A percentile compares a stretch with the other conserved stretches of the same genome.
These are phyloP conservation scores for Corythaixoides concolor DNA, from an alignment of 2,113 vertebrate species.

Conservation along the genomic window DNA sequence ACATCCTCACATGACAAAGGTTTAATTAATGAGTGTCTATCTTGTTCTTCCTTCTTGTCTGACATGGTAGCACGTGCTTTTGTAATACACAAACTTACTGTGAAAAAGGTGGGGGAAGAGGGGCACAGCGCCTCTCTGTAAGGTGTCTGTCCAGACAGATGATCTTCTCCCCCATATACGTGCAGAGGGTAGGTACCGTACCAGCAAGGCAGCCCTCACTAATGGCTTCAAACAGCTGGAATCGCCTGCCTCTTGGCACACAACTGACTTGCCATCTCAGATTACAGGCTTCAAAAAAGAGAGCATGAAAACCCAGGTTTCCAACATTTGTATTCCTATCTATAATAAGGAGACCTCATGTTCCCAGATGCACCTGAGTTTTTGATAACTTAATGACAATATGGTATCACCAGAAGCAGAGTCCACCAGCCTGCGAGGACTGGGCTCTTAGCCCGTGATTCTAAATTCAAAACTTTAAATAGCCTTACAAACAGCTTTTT, in stretches of 20 bases:
- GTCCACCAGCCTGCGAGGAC: not conserved
- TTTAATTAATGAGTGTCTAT: not conserved
- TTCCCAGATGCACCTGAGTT: not conserved
- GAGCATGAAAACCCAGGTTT: not conserved
- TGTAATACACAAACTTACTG: not conserved
- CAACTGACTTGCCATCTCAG: not conserved
- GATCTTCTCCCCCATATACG: not conserved
- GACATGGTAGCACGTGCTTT: not conserved
- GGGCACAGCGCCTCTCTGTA: rapidly evolving
- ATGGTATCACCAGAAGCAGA: not conserved
- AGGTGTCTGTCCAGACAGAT: not conserved
- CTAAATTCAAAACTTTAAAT: not conserved
- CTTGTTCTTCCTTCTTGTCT: not conserved
- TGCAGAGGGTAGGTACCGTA: not conserved
- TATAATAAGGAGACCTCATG: not conserved
- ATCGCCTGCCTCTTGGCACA: not conserved
- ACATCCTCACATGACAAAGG: not conserved
- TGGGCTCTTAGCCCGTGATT: not conserved
- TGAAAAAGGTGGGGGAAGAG: not conserved
- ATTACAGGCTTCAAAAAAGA: not conserved
- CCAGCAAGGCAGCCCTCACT: rapidly evolving
- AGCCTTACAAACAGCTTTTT: not conserved
- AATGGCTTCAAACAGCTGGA: not conserved
- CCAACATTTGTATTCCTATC: not conserved
- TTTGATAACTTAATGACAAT: not conserved